Percentiles rank a stretch among this genome's conserved stretches.
phyloP scores from a whole-genome alignment of 2,888 invertebrate species.

The Dasysyrphus albostriatus region DNA sequence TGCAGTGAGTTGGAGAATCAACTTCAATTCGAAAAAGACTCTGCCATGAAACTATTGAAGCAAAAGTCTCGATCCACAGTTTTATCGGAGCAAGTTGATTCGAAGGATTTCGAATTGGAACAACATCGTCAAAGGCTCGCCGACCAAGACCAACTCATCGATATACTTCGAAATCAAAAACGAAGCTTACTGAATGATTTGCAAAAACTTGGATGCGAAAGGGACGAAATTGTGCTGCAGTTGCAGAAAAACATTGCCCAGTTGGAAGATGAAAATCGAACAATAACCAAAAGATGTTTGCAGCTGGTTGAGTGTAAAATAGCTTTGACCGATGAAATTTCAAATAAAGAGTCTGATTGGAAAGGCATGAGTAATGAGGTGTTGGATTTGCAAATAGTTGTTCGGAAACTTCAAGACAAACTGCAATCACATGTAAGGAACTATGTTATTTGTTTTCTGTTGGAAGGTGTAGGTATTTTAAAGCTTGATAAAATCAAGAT shows the following conservation, averaged over 20 bases:
- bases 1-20: slow-evolving; percentile 79
- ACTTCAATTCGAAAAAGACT: slow-evolving; percentile 74
- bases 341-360: slow-evolving; percentile 74
- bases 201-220: slow-evolving; percentile 78
- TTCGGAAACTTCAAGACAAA: slow-evolving; percentile 48
- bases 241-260: slow-evolving; percentile 79
- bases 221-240: slow-evolving; percentile 79
- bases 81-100: not conserved
- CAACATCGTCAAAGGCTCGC: slow-evolving; percentile 78
- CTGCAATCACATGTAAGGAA: slow-evolving; percentile 54
- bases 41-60: slow-evolving; percentile 41
- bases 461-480: too few relatives aligned
- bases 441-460: too few relatives aligned
- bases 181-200: slow-evolving; percentile 80
- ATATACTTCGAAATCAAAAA: slow-evolving; percentile 81
- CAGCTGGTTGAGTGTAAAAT: slow-evolving; percentile 79
- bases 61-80: not conserved
- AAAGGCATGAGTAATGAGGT: slow-evolving; percentile 49
- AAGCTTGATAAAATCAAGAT: too few relatives aligned
- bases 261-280: slow-evolving; percentile 81
- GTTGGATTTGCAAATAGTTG: slow-evolving; percentile 50
- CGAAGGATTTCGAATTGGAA: slow-evolving; percentile 78
- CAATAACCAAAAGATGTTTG: slow-evolving; percentile 80
- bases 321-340: slow-evolving; percentile 77
- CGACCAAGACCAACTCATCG: slow-evolving; percentile 81